These are phyloP conservation scores for Plectropomus leopardus DNA, from an alignment of 2,113 vertebrate genomes.

Conservation along the genomic window DNA sequence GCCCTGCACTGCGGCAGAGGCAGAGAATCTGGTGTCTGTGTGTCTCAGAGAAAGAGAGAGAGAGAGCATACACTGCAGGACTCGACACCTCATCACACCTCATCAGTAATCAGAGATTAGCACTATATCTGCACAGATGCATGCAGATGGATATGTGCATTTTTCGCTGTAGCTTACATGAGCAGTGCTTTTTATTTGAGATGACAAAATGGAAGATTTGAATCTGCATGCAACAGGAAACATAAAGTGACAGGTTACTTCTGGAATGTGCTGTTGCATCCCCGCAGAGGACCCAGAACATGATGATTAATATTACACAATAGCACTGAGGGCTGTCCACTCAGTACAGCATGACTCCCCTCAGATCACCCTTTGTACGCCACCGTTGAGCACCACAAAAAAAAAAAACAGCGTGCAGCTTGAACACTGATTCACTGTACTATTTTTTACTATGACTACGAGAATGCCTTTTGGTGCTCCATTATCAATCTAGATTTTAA, in stretches of 20 bases:
- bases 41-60: constrained; percentile 39
- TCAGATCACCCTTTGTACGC: constrained; percentile 22
- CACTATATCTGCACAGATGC: constrained; percentile 59
- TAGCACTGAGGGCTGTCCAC: constrained; percentile 53
- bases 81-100: constrained; percentile 73
- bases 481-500: constrained; percentile 1
- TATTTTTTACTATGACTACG: neutral
- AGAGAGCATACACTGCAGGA: constrained; percentile 63
- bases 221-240: neutral
- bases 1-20: constrained; percentile 85
- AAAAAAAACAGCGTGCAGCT: constrained; percentile 8
- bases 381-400: constrained; percentile 8
- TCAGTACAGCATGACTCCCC: constrained; percentile 32
- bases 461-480: neutral
- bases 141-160: neutral
- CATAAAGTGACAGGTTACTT: constrained; percentile 18
- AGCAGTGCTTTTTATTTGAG: neutral
- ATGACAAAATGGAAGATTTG: neutral
- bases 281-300: constrained; percentile 34
- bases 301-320: constrained; percentile 50
- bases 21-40: constrained; percentile 70
- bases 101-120: constrained; percentile 75
- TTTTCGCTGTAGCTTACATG: rapidly evolving
- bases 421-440: constrained; percentile 13
- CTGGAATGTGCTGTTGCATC: constrained; percentile 27